Base-by-base conservation (phyloP, 1,140 invertebrate species). In the Anoplophora glabripennis region DNA sequence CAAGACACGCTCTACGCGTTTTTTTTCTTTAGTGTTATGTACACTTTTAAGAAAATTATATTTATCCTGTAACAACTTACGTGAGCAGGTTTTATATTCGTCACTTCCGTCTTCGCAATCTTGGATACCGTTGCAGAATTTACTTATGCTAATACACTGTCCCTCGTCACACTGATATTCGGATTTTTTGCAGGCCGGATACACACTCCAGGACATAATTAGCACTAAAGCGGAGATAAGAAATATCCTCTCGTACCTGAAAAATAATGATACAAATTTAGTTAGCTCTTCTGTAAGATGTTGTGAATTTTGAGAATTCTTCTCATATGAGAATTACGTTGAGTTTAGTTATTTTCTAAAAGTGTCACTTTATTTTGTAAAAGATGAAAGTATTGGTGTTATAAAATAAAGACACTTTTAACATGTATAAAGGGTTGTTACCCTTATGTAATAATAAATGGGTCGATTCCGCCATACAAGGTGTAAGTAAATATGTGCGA, bases 41-140 rank as follows among this genome's bases (percentile, higher is more conserved):
- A 15, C n/a, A 36, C 1, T 40, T 42, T 14, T 56, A n/a, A 4
- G 41, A 45, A 33, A 49, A 56, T n/a, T 14, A 42, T 33, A 28
- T 11, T 49, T 14, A 12, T n/a, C 15, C 38, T 37, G 14, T 12
- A 2, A 34, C 12, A 48, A 89, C 87, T 89, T 79, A 91, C 89
- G 88, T 64, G 87, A 82, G 74, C 89, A 92, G 68, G 84, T 84
- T 71, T 81, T 80, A 0, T 86, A 86, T 74, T 92, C 89, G 72
- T 91, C 89, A 49, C 85, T 87, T 66, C 87, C 86, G 74, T 91
- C 89, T 2, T 82, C 81, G 70, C 89, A 92, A 74, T 92, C 88
- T 66, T 89, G 83, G 55, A 85, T 80, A 4, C 89, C 89, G 72
- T 92, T 88, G 74, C 89, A 91, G 75, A 82, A 90, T 65, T 85